These are phyloP conservation scores for Planiliza haematocheilus DNA, from an alignment of 2,113 vertebrate species.

Conservation along the genomic window DNA sequence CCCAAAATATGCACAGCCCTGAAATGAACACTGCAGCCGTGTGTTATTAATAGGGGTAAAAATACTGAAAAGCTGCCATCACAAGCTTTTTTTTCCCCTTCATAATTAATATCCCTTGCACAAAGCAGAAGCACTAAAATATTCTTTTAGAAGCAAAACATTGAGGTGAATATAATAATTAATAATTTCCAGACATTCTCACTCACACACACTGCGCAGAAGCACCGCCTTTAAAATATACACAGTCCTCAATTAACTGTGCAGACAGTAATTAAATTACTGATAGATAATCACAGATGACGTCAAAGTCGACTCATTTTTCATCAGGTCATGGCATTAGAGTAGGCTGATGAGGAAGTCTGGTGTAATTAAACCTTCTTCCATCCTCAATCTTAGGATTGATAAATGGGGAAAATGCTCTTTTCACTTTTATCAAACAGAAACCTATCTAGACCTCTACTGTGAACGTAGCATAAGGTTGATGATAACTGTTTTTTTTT, in stretches of 20 bases:
- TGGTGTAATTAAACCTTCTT: no score
- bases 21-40: neutral
- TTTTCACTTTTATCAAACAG: no score
- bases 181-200: no score
- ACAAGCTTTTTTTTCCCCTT: conserved; percentile 4
- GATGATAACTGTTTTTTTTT: no score
- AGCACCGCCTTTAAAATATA: neutral
- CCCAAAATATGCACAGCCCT: neutral
- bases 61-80: conserved; percentile 11
- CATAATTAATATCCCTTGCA: neutral
- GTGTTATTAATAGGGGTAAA: conserved; percentile 13
- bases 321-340: neutral
- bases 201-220: neutral
- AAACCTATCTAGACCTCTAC: no score
- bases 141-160: neutral
- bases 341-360: conserved; percentile 1
- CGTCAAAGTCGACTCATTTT: neutral
- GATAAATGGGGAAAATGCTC: no score
- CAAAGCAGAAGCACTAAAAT: conserved; percentile 9
- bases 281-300: no score
- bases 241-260: conserved; percentile 2
- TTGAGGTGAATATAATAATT: neutral
- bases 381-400: no score
- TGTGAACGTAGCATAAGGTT: no score
- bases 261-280: conserved; percentile 9